Evolutionary conservation across 2,888 invertebrate genomes (phyloP), one percentile per base, ranked within the genome.

Genomic region (Agrotis segetum): DNA sequence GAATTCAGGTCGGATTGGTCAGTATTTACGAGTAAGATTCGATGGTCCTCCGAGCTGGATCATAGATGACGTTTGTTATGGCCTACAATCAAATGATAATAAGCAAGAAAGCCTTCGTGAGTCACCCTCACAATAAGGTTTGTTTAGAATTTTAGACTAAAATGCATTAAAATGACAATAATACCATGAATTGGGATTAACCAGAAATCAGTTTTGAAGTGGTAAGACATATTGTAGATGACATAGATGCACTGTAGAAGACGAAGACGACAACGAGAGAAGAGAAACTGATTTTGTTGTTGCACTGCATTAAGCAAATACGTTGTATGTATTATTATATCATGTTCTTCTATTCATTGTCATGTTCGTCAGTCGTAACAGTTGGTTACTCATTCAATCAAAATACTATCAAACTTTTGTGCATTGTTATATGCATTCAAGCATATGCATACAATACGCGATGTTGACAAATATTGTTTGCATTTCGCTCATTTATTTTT

Each of bases 401-500:
- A 72, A 21, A 55, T 34, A 66, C 14, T 21, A 50, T 16, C 5
- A 34, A 44, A 49, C 49, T 34, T 60, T 49, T 52, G 29, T 34
- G 52, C 56, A 62, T 62, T 70, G 58, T 55, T 53, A 40, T 11
- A 58, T 53, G 52, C 68, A 61, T 34, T 58, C 13, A 16, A 55
- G 11, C 16, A 50, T 40, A 40, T 40, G 40, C 40, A 40, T 14
- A 71, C 63, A 67, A 56, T 53, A 50, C 14, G 11, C n/a, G 61
- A 16, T 17, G 46, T 58, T 52, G 40, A 52, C 40, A 47, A 64
- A 67, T 34, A 44, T 58, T 65, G 56, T 55, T 64, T 56, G n/a
- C n/a, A 56, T 56, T 47, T 55, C 40, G 58, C 29, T 79, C 19
- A 50, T 67, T 64, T 75, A 52, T 17, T 74, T 67, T 53, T 58